Evolutionary conservation across 1,140 invertebrate species (phyloP).

Genomic region (Amphibalanus amphitrite): DNA sequence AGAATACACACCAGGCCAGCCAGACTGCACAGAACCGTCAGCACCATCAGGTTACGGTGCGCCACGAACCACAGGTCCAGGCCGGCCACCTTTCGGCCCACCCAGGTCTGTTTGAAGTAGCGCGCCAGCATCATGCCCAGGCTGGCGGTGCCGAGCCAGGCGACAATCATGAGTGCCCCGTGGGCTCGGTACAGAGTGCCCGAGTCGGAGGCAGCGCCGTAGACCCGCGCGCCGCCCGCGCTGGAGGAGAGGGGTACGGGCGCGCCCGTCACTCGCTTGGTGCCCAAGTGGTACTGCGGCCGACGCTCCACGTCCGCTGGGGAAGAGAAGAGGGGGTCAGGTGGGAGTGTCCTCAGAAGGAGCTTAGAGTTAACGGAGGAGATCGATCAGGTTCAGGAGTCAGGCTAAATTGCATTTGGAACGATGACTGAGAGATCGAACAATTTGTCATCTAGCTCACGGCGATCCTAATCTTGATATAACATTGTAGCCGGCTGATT

Average conservation of each 20-base stretch:
- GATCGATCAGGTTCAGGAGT: no score
- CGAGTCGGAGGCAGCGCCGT: conserved; percentile 39
- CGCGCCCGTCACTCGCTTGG: conserved; percentile 43
- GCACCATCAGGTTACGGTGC: conserved; percentile 16
- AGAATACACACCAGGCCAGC: background rate
- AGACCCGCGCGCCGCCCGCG: conserved; percentile 42
- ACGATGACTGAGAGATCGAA: no score
- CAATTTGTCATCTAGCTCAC: no score
- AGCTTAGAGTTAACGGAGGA: no score
- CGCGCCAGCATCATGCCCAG: conserved; percentile 73
- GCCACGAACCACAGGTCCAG: conserved; percentile 76
- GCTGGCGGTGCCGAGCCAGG: conserved; percentile 77
- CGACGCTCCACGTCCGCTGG: conserved; percentile 12
- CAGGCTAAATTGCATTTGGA: conserved; percentile 6
- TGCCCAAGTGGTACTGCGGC: conserved; percentile 27
- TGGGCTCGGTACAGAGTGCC: conserved; percentile 54
- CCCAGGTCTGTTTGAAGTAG: conserved; percentile 83
- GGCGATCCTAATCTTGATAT: no score
- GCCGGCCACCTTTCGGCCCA: conserved; percentile 53
- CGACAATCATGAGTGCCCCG: conserved; percentile 71
- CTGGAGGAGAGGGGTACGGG: conserved; percentile 36
- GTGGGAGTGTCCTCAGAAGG: no score
- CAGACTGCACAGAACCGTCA: background rate
- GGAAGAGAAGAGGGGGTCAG: conserved; percentile 25
- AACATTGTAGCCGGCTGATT: no score